phyloP scores from a whole-genome alignment of 2,797 vertebrate genomes.

The Acanthurus lineatus region DNA sequence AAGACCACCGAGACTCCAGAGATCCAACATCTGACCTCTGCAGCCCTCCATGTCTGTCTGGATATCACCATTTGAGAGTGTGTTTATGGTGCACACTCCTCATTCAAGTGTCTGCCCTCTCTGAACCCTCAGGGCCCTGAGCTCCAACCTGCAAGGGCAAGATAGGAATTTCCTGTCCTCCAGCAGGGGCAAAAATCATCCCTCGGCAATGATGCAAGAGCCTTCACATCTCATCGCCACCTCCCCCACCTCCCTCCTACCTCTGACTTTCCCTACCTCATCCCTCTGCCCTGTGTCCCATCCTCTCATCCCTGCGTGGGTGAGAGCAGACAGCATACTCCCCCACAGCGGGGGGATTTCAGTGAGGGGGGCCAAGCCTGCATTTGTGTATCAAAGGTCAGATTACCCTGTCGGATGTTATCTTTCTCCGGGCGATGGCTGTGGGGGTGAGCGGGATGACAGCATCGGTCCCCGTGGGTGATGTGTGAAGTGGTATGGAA shows the following conservation, averaged over 20 bases:
- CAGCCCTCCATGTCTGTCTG: slow-evolving; percentile 56
- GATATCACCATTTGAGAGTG: slow-evolving; percentile 42
- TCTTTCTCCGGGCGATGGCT: slow-evolving; percentile 76
- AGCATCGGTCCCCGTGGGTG: slow-evolving; percentile 69
- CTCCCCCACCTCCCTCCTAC: slow-evolving; percentile 19
- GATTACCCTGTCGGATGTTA: slow-evolving; percentile 87
- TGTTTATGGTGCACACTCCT: slow-evolving; percentile 50
- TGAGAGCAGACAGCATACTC: slow-evolving; percentile 46
- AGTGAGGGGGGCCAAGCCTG: slow-evolving; percentile 63
- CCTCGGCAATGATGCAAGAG: slow-evolving; percentile 52
- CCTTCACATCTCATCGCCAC: slow-evolving; percentile 41
- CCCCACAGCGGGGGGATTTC: slow-evolving; percentile 68
- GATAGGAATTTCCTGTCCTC: slow-evolving; percentile 79
- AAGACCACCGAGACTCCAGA: slow-evolving; percentile 52
- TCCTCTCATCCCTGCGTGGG: slow-evolving; percentile 48
- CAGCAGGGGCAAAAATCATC: slow-evolving; percentile 52
- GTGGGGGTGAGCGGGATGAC: slow-evolving; percentile 71
- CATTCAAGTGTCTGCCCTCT: slow-evolving; percentile 62
- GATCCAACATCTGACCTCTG: slow-evolving; percentile 61
- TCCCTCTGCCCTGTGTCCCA: slow-evolving; percentile 40
- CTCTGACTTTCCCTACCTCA: slow-evolving; percentile 53
- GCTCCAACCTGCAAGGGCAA: slow-evolving; percentile 66
- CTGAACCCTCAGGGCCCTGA: slow-evolving; percentile 62
- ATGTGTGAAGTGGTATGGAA: slow-evolving; percentile 79
- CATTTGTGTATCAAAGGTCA: slow-evolving; percentile 86